phyloP scores from a whole-genome alignment of 2,888 invertebrate species.

The Mythimna impura region DNA sequence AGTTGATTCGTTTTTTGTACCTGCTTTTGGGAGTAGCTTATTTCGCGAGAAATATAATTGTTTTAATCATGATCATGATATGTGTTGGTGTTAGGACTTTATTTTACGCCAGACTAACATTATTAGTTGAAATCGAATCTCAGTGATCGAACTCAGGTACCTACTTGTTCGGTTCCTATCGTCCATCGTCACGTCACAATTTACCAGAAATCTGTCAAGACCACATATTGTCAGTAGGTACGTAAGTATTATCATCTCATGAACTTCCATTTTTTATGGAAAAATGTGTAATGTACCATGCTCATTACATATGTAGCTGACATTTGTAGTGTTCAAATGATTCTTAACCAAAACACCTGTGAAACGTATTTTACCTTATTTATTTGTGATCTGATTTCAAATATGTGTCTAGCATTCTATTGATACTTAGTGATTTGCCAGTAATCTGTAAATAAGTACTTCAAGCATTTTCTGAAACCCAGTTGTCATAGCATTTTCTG shows the following conservation, averaged over 20 bases:
- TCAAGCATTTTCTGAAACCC: constrained; percentile 10
- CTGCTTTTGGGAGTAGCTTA: constrained; percentile 29
- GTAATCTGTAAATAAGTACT: background rate
- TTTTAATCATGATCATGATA: constrained; percentile 49
- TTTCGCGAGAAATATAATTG: constrained; percentile 7
- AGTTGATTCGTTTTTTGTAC: constrained; percentile 56
- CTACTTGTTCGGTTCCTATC: constrained; percentile 7
- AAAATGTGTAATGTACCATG: constrained; percentile 23
- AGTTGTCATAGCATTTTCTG: constrained; percentile 1
- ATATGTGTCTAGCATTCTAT: background rate
- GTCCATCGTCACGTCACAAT: constrained; percentile 70
- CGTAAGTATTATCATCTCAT: constrained; percentile 48
- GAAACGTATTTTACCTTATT: background rate
- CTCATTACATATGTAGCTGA: constrained; percentile 11
- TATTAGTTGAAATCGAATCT: constrained; percentile 52
- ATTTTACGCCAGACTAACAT: constrained; percentile 17
- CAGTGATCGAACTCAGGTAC: constrained; percentile 50
- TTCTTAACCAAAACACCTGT: constrained; percentile 4
- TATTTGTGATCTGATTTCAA: background rate
- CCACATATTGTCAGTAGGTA: constrained; percentile 65
- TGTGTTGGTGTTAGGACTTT: constrained; percentile 34
- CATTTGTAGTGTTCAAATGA: constrained; percentile 4
- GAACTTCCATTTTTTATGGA: constrained; percentile 56
- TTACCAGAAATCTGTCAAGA: constrained; percentile 73
- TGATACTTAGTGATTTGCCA: constrained; percentile 15